Evolutionary conservation across 2,888 invertebrate species (phyloP), one percentile per base, ranked within the genome.

Genomic region (Pterostichus madidus): DNA sequence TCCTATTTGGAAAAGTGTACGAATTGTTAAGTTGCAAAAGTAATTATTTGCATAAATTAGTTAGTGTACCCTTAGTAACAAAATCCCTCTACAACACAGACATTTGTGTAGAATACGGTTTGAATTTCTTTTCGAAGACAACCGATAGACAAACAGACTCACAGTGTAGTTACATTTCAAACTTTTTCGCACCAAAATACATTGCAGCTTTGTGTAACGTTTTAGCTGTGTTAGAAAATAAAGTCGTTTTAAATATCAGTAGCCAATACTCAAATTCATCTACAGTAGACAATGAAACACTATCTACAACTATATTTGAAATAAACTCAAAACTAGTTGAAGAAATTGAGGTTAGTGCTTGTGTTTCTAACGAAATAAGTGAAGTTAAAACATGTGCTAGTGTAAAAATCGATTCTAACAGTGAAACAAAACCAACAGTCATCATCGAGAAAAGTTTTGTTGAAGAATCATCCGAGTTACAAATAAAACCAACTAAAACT

Each of bases 151-250:
- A 91, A 86, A 89, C 90, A 87, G 89, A 90, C 77, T 90, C 91
- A 85, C 90, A 91, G 73, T 91, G 91, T 84, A 92, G 93, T 85
- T 93, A 94, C 86, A 91, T 93, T 84, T 91, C 93, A 52, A 91
- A 93, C 85, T 91, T 95, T 85, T 93, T 95, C 85, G 91, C 94
- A 10, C 90, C 92, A 35, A 93, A 93, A 86, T 95, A 95, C 88
- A 90, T 96, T 85, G 94, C 94, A 17, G 96, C 96, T 24, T 90
- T 96, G 85, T 97, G 96, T 89, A 96, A 96, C 89, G 91, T 94
- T 46, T 88, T 96, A 83, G 94, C 95, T 49, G 92, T 94, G 84
- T 91, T 92, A 85, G 93, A 94, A 86, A 93, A 93, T 86, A 93
- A 93, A 89, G 93, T 94, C 13, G 92, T 93, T 49, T 89, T 94